Evolutionary conservation across 2,113 vertebrate species (phyloP), one percentile per base, ranked within the genome.

Genomic region (Cinclus mexicanus): DNA sequence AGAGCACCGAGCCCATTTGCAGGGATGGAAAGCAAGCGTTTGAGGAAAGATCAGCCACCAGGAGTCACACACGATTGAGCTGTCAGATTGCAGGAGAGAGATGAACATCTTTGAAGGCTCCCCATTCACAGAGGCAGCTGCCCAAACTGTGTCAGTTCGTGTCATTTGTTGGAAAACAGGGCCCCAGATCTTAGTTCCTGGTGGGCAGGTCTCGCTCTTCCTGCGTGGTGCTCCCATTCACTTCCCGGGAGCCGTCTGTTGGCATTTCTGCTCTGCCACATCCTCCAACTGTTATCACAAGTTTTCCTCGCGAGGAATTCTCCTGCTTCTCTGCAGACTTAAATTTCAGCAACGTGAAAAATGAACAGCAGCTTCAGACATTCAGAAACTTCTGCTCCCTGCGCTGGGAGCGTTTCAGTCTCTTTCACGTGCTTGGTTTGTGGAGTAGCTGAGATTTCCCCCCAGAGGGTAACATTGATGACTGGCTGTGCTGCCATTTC

Each of bases 201-300:
- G 47, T 75, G 71, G 47, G 86, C 71, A 95, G 85, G 92, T 84
- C 71, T 70, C 86, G 72, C 84, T 56, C 29, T 59, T 90, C 82
- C 57, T 0, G 0, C 10, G 59, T 3, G 6, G 33, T 2, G 41
- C 53, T 84, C 41, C 67, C n/a, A 2, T 90, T 47, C 28, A 10
- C 47, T 61, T 90, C 50, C 67, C 5, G 2, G 89, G 88, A 92
- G 76, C 39, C 0, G 44, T 90, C 94, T 94, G 87, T 52, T 23
- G 0, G 68, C 4, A 0, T n/a, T 69, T 64, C 92, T 59, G 60
- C 42, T 75, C 75, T 2, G 52, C 0, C 0, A 39, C 91, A 19
- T 35, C 19, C 0, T 0, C 76, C 83, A 94, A 74, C 78, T 89
- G 88, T 33, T 71, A 71, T 1, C 79, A 33, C 47, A 12, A 56